These are phyloP conservation scores for Ahaetulla prasina DNA, from an alignment of 2,113 vertebrate genomes.

Conservation along the genomic window DNA sequence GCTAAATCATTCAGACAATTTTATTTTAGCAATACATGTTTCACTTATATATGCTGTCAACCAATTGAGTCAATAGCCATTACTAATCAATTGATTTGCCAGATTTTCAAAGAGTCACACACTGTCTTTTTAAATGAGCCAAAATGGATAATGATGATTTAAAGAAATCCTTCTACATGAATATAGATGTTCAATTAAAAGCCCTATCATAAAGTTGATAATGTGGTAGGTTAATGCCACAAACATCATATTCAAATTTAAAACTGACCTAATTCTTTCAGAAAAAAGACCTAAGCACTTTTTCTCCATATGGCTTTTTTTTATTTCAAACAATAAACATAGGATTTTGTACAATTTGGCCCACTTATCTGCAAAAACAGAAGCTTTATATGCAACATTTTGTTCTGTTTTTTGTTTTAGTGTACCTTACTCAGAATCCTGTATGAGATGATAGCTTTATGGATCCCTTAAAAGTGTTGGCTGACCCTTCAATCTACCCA, in stretches of 20 bases:
- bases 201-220: neutral
- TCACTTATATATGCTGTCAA: neutral
- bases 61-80: neutral
- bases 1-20: neutral
- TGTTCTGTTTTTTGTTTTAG: neutral
- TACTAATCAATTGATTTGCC: neutral
- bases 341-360: neutral
- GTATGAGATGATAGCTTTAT: neutral
- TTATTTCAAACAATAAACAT: neutral
- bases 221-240: neutral
- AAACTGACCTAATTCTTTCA: neutral
- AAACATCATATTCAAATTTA: neutral
- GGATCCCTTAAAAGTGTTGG: neutral
- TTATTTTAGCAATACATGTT: neutral
- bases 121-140: neutral
- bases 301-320: neutral
- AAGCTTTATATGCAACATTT: neutral
- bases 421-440: neutral
- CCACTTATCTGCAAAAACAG: neutral
- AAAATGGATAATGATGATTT: neutral
- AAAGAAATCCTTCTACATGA: neutral
- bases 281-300: neutral
- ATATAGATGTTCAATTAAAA: neutral
- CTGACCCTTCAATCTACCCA: neutral
- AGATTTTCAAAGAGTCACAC: neutral